phyloP scores from a whole-genome alignment of 1,140 invertebrate genomes.

The Mamestra configurata region DNA sequence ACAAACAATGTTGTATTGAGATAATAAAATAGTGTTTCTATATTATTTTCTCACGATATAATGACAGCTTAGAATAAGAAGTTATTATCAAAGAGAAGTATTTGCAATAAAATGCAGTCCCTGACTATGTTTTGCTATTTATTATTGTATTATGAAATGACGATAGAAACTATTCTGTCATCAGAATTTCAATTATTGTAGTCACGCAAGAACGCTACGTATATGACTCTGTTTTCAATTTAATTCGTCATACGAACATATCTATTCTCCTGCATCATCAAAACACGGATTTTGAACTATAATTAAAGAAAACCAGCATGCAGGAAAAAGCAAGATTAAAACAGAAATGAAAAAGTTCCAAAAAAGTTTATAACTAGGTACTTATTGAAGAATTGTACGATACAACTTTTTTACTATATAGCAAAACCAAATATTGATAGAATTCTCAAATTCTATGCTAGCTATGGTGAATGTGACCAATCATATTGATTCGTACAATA shows the following conservation, averaged over 20 bases:
- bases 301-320: too few relatives aligned
- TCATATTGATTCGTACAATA: too few relatives aligned
- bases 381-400: too few relatives aligned
- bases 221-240: too few relatives aligned
- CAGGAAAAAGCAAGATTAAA: too few relatives aligned
- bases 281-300: slow-evolving; percentile 2
- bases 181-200: background rate
- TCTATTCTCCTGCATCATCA: slow-evolving; percentile 4
- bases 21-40: slow-evolving; percentile 44
- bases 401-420: too few relatives aligned
- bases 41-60: slow-evolving; percentile 50
- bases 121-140: slow-evolving; percentile 32
- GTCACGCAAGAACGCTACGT: background rate
- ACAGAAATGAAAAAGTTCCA: too few relatives aligned
- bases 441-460: too few relatives aligned
- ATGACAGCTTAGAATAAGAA: slow-evolving; percentile 32
- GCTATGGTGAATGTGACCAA: too few relatives aligned
- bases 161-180: background rate
- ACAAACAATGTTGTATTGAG: slow-evolving; percentile 40
- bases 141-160: slow-evolving; percentile 21
- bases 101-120: slow-evolving; percentile 41
- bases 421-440: too few relatives aligned
- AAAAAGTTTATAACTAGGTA: too few relatives aligned
- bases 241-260: too few relatives aligned
- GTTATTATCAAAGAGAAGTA: slow-evolving; percentile 46